Base-by-base conservation (phyloP, 2,888 invertebrate species). In the Anthophora plumipes region DNA sequence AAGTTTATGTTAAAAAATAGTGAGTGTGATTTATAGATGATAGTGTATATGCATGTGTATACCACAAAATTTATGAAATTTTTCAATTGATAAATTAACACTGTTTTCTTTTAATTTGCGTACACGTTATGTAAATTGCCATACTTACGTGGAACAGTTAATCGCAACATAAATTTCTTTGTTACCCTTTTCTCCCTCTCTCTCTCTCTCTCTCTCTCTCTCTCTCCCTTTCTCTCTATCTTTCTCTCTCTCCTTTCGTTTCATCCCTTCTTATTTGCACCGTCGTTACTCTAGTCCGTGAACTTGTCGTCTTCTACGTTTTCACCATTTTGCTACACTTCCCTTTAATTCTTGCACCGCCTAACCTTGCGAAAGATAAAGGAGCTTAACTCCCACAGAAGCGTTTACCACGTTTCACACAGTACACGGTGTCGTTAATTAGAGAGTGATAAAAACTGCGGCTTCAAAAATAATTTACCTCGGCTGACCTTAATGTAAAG, bases 391-490 rank as follows among this genome's bases (percentile, higher is more conserved):
- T 75, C 78, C 74, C 80, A 71, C 61, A 64, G 79, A 64, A 77
- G 57, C 48, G 64, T 70, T 31, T 31, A 31, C 31, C 31, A 31
- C 31, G 31, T 31, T 79, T 74, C 72, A 60, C 75, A 41, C 69
- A 72, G 64, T 76, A 50, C 77, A 66, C 70, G 63, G 74, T 79
- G 83, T 83, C 78, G 83, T 86, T 86, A 86, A 86, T 86, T 86
- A 83, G 77, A 86, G 86, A 80, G 82, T 64, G 72, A 77, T 83
- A 85, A 86, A 86, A 86, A 86, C 72, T 85, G 76, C 57, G 82
- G 77, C 78, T 70, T 75, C 77, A 72, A 86, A 79, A 83, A 86
- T 80, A 82, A 78, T 69, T 72, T 63, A 64, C 67, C 57, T 37
- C 31, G 80, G 75, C 67, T 67, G 70, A 71, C 84, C 80, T 77